Percentiles rank a stretch among this genome's conserved stretches.
These are phyloP conservation scores for Eilema caniola DNA, from an alignment of 2,888 invertebrate genomes.

Conservation along the genomic window DNA sequence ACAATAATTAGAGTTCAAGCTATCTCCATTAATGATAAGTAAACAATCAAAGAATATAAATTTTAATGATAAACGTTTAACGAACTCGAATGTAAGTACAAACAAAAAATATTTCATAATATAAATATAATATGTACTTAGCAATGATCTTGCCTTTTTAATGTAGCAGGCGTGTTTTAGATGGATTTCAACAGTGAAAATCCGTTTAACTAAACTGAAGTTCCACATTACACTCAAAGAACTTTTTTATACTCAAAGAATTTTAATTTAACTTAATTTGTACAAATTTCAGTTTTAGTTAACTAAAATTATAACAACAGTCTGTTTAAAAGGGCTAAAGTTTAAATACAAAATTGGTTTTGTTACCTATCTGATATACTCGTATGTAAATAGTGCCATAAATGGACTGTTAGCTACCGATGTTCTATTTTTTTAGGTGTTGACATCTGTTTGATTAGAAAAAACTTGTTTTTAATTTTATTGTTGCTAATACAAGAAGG, in stretches of 20 bases:
- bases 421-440: background rate
- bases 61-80: conserved; percentile 74
- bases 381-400: background rate
- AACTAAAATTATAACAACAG: background rate
- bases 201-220: background rate
- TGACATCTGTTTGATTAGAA: background rate
- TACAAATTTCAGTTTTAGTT: background rate
- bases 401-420: background rate
- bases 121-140: background rate
- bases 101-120: conserved; percentile 66
- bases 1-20: conserved; percentile 56
- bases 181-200: background rate
- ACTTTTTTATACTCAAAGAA: too few species aligned
- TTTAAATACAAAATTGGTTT: background rate
- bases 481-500: too few species aligned
- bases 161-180: background rate
- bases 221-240: background rate
- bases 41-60: conserved; percentile 84
- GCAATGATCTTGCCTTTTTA: background rate
- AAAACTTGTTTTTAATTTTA: too few species aligned
- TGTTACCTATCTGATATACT: background rate
- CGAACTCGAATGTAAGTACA: conserved; percentile 72
- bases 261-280: background rate
- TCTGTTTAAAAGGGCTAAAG: background rate
- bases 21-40: conserved; percentile 74